A percentile compares a stretch with the other conserved stretches of the same genome.
phyloP scores from a whole-genome alignment of 2,888 invertebrate genomes.

The Drosophila nr. perissopoda region DNA sequence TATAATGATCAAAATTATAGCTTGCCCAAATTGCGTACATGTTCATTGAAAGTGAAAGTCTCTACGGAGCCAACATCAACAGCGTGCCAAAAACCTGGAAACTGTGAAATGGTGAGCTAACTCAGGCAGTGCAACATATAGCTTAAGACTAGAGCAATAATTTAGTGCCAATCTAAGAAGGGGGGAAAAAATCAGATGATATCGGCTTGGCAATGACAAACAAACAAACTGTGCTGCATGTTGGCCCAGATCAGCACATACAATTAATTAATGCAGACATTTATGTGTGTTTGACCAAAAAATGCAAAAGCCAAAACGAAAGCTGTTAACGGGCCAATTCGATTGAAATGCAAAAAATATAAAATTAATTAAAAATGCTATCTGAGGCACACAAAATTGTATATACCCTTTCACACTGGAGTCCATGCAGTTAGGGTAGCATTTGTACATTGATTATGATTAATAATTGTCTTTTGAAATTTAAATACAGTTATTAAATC shows the following conservation, averaged over 20 bases:
- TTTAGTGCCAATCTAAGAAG: neutral
- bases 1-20: conserved; percentile 47
- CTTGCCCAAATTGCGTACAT: conserved; percentile 32
- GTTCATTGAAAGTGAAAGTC: conserved; percentile 60
- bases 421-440: neutral
- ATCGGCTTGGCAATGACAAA: neutral
- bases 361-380: neutral
- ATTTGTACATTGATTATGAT: neutral
- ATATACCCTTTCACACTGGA: neutral
- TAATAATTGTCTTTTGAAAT: neutral
- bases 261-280: conserved; percentile 7
- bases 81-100: neutral
- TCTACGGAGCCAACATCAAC: neutral
- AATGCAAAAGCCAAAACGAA: conserved; percentile 7
- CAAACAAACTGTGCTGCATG: neutral
- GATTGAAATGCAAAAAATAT: conserved; percentile 1
- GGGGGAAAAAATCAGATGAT: neutral
- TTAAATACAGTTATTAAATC: neutral
- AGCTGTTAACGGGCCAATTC: neutral
- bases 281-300: conserved; percentile 11
- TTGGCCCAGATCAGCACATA: conserved; percentile 18
- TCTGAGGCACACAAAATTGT: neutral
- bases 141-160: neutral
- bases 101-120: neutral
- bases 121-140: neutral